Evolutionary conservation across 2,113 vertebrate genomes (phyloP), one percentile per base, ranked within the genome.

Genomic region (Cheilinus undulatus): DNA sequence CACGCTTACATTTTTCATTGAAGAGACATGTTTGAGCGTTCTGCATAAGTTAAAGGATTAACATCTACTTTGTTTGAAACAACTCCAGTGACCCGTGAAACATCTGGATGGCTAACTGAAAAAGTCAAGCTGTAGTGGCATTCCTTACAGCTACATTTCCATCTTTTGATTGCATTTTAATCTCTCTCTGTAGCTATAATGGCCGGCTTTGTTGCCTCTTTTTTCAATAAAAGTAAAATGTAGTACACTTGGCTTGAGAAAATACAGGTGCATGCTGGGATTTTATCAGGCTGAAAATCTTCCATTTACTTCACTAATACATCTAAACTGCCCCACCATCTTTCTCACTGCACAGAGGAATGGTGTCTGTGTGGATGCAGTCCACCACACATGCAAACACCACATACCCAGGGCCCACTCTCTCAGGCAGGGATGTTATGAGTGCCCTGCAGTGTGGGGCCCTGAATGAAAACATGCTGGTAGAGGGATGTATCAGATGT

Each of bases 381-480:
- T 75, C 69, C 77, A 64, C 28, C 65, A 59, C 66, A 32, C 66
- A 80, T 40, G 52, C 65, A 78, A 68, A 82, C 69, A 63, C 7
- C 53, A 69, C 79, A 76, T 76, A 79, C 46, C 30, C 66, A 48
- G 40, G 50, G 32, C 54, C 66, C 40, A 22, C 27, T 14, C 38
- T 14, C 38, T 5, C n/a, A n/a, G n/a, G n/a, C n/a, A 4, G 58
- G 76, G 73, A 77, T 88, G 86, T 86, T 89, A 74, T 71, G 71
- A 84, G 82, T 71, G 63, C 36, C 5, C 51, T 58, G 72, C 83
- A 54, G 69, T 69, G 74, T 43, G 57, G 70, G 78, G 67, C 68
- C 56, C 76, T 86, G 82, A 89, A 89, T 76, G 40, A 90, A 87
- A 90, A 90, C 86, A 90, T 78, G 82, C 76, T 46, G 85, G 81